Conservation (phyloP, 2,113 vertebrate genomes). For the Podilymbus podiceps region DNA sequence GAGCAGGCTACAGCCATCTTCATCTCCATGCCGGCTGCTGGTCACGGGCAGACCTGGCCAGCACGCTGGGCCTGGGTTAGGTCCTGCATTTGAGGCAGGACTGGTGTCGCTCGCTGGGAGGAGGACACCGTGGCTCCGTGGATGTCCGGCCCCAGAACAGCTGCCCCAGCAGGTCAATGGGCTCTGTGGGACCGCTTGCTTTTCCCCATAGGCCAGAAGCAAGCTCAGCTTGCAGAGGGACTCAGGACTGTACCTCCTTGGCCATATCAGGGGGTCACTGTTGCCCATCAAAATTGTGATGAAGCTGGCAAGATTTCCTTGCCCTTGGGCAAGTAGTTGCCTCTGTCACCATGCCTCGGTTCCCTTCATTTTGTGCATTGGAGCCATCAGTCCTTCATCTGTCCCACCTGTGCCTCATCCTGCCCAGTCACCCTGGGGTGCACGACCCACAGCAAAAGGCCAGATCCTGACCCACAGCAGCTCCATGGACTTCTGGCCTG, state of each 20-base stretch:
- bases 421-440: neutral
- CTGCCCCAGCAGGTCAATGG: neutral
- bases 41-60: neutral
- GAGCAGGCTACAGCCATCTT: neutral
- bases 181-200: neutral
- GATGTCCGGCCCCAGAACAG: neutral
- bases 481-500: too few species aligned
- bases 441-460: neutral
- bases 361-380: neutral
- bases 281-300: accelerated
- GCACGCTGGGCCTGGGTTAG: neutral
- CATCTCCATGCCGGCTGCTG: too few species aligned
- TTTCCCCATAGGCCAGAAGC: neutral
- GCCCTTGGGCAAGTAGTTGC: neutral
- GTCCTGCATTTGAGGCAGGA: neutral
- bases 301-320: neutral
- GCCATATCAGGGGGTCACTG: neutral
- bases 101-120: neutral
- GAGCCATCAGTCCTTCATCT: neutral
- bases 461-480: neutral
- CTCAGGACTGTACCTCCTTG: neutral
- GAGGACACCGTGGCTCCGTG: neutral
- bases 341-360: accelerated
- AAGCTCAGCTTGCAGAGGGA: neutral
- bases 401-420: neutral